Evolutionary conservation across 2,797 vertebrate genomes (phyloP).

Genomic region (Thalassophryne amazonica): DNA sequence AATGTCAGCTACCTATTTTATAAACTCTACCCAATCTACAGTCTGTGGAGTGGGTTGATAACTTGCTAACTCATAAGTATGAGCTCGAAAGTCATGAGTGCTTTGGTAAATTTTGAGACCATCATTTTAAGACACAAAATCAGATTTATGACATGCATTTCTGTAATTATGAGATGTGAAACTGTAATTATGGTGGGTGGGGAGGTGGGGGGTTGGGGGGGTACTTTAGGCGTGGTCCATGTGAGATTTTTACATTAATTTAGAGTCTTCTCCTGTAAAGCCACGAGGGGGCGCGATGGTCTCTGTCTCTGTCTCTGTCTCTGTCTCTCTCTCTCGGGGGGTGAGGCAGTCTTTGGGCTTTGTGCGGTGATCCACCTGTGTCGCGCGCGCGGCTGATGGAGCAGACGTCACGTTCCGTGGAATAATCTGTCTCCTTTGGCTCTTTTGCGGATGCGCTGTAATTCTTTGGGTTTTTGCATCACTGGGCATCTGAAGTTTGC

Average conservation of each 20-base stretch:
- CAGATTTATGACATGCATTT: too few species aligned
- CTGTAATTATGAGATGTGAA: too few species aligned
- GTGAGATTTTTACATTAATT: not conserved
- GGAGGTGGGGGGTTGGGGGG: too few species aligned
- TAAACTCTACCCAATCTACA: too few species aligned
- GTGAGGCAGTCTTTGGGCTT: conserved; percentile 8
- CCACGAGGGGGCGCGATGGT: conserved; percentile 62
- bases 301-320: conserved; percentile 6
- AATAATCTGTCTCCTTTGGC: conserved; percentile 38
- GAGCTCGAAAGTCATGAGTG: too few species aligned
- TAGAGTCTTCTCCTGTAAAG: not conserved
- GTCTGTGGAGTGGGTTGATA: too few species aligned
- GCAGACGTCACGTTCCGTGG: conserved; percentile 40
- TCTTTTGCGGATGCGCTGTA: conserved; percentile 29
- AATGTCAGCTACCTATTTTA: too few species aligned
- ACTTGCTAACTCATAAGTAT: too few species aligned
- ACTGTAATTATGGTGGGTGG: too few species aligned
- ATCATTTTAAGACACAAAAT: too few species aligned
- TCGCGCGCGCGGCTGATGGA: conserved; percentile 49
- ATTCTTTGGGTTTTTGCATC: not conserved
- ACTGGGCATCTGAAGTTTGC: conserved; percentile 66
- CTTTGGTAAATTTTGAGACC: too few species aligned
- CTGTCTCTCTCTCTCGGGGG: not conserved
- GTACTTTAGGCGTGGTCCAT: conserved; percentile 4
- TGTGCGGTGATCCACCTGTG: conserved; percentile 57